Evolutionary conservation across 2,797 vertebrate species (phyloP).

Genomic region (Danionella dracula): DNA sequence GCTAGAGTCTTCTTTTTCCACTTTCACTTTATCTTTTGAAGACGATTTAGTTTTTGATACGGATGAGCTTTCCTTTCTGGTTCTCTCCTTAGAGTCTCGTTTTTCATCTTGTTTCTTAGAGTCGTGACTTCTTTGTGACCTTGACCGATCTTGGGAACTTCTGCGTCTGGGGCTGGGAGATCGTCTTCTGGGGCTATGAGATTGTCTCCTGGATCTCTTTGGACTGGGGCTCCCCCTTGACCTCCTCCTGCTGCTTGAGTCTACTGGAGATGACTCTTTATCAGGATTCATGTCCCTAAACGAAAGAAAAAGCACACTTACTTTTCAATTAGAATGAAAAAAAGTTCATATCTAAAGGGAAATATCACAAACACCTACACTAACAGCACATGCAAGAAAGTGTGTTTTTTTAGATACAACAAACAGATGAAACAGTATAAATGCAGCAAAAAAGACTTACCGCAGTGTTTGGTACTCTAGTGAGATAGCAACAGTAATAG

Average conservation of each 20-base stretch:
- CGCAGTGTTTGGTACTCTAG: slow-evolving; percentile 60
- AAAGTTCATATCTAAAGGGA: too few relatives aligned
- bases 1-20: background rate
- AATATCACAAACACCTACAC: background rate
- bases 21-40: background rate
- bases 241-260: background rate
- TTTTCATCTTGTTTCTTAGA: slow-evolving; percentile 15
- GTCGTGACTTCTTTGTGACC: background rate
- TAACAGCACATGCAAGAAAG: too few relatives aligned
- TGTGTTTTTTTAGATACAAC: background rate
- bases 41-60: background rate
- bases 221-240: slow-evolving; percentile 15
- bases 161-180: slow-evolving; percentile 33
- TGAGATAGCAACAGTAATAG: slow-evolving; percentile 60
- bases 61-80: background rate
- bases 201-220: background rate
- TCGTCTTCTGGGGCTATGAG: background rate
- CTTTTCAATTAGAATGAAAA: background rate
- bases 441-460: slow-evolving; percentile 47
- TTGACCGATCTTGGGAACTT: background rate
- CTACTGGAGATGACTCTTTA: background rate
- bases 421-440: background rate
- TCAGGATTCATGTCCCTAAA: background rate
- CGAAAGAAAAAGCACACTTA: background rate
- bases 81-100: background rate